Evolutionary conservation across 2,888 invertebrate genomes (phyloP).

Genomic region (Tachystola acroxantha): DNA sequence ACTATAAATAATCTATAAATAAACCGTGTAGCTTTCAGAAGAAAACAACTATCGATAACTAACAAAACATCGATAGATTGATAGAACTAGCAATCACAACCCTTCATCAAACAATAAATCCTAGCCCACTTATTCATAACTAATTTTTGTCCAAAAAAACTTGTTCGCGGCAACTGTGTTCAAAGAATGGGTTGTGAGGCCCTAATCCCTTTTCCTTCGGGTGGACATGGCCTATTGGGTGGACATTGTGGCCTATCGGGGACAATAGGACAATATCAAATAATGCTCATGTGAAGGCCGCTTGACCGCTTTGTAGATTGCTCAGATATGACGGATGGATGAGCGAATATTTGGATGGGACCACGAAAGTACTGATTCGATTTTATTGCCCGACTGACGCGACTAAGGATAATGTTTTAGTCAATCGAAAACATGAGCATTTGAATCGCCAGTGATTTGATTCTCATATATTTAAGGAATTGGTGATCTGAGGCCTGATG

Average conservation of each 20-base stretch:
- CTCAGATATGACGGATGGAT: slow-evolving; percentile 37
- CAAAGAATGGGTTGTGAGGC: slow-evolving; percentile 48
- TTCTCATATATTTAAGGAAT: too few relatives aligned
- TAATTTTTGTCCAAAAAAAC: slow-evolving; percentile 52
- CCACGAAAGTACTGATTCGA: neutral
- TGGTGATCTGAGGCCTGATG: too few relatives aligned
- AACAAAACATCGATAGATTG: too few relatives aligned
- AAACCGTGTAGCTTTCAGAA: too few relatives aligned
- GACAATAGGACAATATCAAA: slow-evolving; percentile 14
- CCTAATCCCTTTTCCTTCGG: slow-evolving; percentile 58
- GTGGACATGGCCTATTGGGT: slow-evolving; percentile 25
- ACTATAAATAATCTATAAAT: too few relatives aligned
- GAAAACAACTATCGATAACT: too few relatives aligned
- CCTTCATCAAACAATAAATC: slow-evolving; percentile 11
- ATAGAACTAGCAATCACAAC: too few relatives aligned
- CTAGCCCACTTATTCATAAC: slow-evolving; percentile 65
- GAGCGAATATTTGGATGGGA: slow-evolving; percentile 2
- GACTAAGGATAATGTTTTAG: too few relatives aligned
- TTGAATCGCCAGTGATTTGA: too few relatives aligned
- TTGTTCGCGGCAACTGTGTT: slow-evolving; percentile 45
- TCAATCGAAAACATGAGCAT: too few relatives aligned
- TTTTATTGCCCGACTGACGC: too few relatives aligned
- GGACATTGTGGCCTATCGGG: neutral
- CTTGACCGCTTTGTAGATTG: slow-evolving; percentile 64
- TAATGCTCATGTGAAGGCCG: slow-evolving; percentile 19